Percentiles rank a stretch among this genome's conserved stretches.
These are phyloP conservation scores for Cololabis saira DNA, from an alignment of 2,113 vertebrate species.

Conservation along the genomic window DNA sequence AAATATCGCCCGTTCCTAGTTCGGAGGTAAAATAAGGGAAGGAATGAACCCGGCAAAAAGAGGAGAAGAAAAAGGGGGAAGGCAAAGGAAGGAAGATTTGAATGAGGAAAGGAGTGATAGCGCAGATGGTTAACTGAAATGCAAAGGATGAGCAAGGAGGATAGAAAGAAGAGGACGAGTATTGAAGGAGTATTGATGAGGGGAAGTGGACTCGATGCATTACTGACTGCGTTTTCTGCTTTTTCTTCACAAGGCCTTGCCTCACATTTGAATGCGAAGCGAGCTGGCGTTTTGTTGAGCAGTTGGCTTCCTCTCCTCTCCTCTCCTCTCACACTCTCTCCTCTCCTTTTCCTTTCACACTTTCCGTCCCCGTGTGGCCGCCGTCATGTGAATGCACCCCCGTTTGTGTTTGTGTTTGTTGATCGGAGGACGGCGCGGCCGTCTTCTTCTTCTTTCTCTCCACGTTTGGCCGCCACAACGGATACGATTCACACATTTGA, in stretches of 20 bases:
- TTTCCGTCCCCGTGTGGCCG: constrained; percentile 14
- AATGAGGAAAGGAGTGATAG: background rate
- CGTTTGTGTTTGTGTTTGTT: constrained; percentile 16
- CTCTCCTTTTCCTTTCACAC: constrained; percentile 16
- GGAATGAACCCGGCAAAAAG: background rate
- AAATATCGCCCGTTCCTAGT: too few relatives aligned
- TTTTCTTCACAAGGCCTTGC: constrained; percentile 31
- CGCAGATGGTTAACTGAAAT: constrained; percentile 6
- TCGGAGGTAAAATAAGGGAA: too few relatives aligned
- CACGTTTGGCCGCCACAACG: constrained; percentile 25
- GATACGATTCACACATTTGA: constrained; percentile 58
- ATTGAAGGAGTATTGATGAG: background rate
- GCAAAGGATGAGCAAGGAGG: background rate
- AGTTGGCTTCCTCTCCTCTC: constrained; percentile 26
- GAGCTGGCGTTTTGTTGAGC: constrained; percentile 29
- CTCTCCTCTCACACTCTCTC: constrained; percentile 8
- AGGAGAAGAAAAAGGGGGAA: too few relatives aligned
- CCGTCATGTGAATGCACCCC: background rate
- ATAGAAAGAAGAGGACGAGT: background rate
- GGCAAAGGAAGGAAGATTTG: background rate
- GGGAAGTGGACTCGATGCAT: constrained; percentile 6
- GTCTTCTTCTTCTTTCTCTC: constrained; percentile 7
- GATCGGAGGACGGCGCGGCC: constrained; percentile 20
- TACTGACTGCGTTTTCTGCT: constrained; percentile 13
- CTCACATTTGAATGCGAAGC: constrained; percentile 38